Base-by-base conservation (phyloP, 1,140 invertebrate genomes). In the Papilio machaon region DNA sequence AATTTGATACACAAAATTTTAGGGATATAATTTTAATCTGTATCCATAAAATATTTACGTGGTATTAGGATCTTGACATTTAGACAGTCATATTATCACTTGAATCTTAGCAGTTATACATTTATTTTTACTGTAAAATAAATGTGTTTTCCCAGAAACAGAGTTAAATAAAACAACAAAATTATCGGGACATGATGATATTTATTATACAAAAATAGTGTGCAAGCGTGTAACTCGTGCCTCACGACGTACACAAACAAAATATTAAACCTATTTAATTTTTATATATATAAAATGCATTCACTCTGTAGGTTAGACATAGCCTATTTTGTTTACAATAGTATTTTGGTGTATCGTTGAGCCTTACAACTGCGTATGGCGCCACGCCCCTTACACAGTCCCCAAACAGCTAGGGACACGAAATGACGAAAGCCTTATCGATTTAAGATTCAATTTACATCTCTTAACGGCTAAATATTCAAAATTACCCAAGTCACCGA, bases 121-220 rank as follows among this genome's bases (percentile, higher is more conserved):
- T 30, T 64, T 64, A 15, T 70, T 70, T 35, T 38, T 70, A 15
- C 13, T 35, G 4, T 70, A 3, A 35, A 23, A 35, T 70, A 70
- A 13, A 70, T 35, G 30, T 70, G 0, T 70, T 38, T 38, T 30
- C 0, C 2, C 23, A 70, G 23, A 70, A 43, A 38, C n/a, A n/a
- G 15, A 64, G 23, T 54, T 54, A 90, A 94, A 94, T 93, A 91
- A 94, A 94, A 94, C 91, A 91, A 89, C 82, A 86, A 84, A 83
- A 83, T 87, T 88, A 87, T 93, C 87, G 91, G 92, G 91, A 93
- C 92, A 93, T 91, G 90, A 92, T 92, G 90, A 89, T 93, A 93
- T 94, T 94, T 94, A 94, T 94, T 94, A 90, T 94, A 94, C 90
- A 94, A 94, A 94, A 94, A 94, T 94, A 94, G 90, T 94, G 93